These are phyloP conservation scores for Amniataba percoides DNA, from an alignment of 2,797 vertebrate species.

Conservation along the genomic window DNA sequence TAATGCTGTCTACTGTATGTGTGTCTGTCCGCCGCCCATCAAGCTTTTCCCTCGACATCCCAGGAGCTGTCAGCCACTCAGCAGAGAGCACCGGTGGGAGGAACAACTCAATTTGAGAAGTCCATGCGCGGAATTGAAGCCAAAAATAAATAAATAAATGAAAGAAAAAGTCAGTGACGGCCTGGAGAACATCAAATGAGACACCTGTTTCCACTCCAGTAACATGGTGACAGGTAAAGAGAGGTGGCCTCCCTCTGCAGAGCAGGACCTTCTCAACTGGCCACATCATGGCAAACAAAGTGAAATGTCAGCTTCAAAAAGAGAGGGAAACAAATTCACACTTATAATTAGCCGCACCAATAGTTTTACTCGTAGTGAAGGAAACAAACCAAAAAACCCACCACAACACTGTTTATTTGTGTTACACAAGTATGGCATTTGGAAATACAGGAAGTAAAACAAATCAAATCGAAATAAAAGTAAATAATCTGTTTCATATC, in stretches of 20 bases:
- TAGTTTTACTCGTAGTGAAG: neutral
- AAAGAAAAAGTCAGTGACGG: slow-evolving; percentile 11
- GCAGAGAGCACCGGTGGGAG: slow-evolving; percentile 55
- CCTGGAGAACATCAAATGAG: slow-evolving; percentile 68
- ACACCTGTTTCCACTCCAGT: slow-evolving; percentile 75
- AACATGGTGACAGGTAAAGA: slow-evolving; percentile 71
- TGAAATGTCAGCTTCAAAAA: slow-evolving; percentile 18
- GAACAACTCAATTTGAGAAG: slow-evolving; percentile 74
- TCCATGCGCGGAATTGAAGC: slow-evolving; percentile 53
- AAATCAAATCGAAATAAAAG: slow-evolving; percentile 6
- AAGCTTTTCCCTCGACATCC: slow-evolving; percentile 58
- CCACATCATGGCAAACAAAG: slow-evolving; percentile 42
- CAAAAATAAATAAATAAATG: slow-evolving; percentile 65
- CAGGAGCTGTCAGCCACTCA: slow-evolving; percentile 64
- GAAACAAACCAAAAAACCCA: neutral
- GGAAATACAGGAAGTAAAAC: slow-evolving; percentile 17
- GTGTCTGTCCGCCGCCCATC: slow-evolving; percentile 56
- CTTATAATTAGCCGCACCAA: neutral
- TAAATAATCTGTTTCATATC: neutral
- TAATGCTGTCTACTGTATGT: slow-evolving; percentile 42
- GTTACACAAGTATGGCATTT: slow-evolving; percentile 11
- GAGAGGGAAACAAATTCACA: slow-evolving; percentile 21
- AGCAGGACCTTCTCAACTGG: slow-evolving; percentile 51
- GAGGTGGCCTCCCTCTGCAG: slow-evolving; percentile 27
- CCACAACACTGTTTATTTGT: neutral